These are phyloP conservation scores for Cerceris ruficornis DNA, from an alignment of 2,888 invertebrate genomes.

Conservation along the genomic window DNA sequence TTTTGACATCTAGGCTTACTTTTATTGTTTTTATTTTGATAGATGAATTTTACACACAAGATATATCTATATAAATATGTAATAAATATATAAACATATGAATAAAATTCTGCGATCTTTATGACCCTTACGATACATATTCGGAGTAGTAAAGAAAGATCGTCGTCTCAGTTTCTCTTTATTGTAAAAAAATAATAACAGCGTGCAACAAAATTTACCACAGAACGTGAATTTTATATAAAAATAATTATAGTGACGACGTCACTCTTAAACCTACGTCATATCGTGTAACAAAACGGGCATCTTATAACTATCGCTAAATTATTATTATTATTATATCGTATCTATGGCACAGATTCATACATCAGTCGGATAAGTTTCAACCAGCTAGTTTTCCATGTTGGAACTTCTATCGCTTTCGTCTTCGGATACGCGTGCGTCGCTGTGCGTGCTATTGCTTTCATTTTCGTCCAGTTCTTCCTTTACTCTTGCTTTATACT, in stretches of 20 bases:
- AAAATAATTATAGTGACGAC: too few relatives aligned
- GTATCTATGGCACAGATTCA: too few relatives aligned
- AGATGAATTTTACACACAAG: constrained; percentile 78
- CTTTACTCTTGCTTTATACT: constrained; percentile 84
- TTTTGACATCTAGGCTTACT: constrained; percentile 71
- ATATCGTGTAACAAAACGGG: too few relatives aligned
- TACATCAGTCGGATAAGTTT: too few relatives aligned
- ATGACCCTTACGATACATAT: constrained; percentile 50
- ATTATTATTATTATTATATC: too few relatives aligned
- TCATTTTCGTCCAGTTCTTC: constrained; percentile 68
- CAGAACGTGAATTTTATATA: too few relatives aligned
- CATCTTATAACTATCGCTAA: too few relatives aligned
- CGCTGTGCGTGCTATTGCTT: constrained; percentile 33
- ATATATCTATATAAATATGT: constrained; percentile 78
- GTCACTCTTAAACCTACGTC: too few relatives aligned
- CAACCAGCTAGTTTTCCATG: not conserved
- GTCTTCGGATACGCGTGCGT: constrained; percentile 3
- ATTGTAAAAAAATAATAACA: not conserved
- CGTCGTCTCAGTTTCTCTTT: not conserved
- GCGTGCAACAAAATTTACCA: not conserved
- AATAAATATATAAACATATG: constrained; percentile 76
- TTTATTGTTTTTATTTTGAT: constrained; percentile 79
- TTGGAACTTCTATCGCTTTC: not conserved
- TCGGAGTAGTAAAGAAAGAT: not conserved
- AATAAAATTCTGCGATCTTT: constrained; percentile 78